These are phyloP conservation scores for Coccyzus lansbergi DNA, from an alignment of 2,797 vertebrate genomes.

Conservation along the genomic window DNA sequence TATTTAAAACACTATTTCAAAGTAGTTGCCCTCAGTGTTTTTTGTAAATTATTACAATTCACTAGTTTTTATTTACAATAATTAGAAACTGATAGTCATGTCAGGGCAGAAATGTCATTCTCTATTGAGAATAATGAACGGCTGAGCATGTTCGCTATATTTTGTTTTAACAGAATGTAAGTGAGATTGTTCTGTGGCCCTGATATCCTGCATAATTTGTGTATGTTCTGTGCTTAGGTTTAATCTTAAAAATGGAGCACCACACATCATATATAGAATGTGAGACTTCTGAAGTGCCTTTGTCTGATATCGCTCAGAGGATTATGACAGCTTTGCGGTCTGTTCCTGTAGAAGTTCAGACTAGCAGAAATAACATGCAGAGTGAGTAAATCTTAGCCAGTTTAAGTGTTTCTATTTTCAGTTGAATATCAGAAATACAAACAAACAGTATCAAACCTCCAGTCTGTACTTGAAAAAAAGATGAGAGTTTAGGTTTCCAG, in stretches of 20 bases:
- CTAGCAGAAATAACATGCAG: conserved; percentile 60
- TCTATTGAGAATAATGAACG: background rate
- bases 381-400: conserved; percentile 79
- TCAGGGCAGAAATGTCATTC: background rate
- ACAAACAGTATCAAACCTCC: background rate
- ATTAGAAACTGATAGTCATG: background rate
- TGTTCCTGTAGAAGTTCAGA: conserved; percentile 67
- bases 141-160: background rate
- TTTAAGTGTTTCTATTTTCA: background rate
- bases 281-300: conserved; percentile 76
- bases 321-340: conserved; percentile 84
- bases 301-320: conserved; percentile 84
- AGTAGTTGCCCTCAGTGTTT: background rate
- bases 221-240: conserved; percentile 68
- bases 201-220: conserved; percentile 4
- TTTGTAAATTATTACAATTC: background rate
- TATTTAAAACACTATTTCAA: background rate
- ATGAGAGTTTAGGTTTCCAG: background rate
- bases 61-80: background rate
- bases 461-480: background rate
- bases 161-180: background rate
- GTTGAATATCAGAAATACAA: background rate
- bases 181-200: background rate
- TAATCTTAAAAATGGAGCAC: conserved; percentile 78
- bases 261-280: conserved; percentile 65